Conservation (phyloP, 2,888 invertebrate genomes). For the Neoaliturus tenellus region DNA sequence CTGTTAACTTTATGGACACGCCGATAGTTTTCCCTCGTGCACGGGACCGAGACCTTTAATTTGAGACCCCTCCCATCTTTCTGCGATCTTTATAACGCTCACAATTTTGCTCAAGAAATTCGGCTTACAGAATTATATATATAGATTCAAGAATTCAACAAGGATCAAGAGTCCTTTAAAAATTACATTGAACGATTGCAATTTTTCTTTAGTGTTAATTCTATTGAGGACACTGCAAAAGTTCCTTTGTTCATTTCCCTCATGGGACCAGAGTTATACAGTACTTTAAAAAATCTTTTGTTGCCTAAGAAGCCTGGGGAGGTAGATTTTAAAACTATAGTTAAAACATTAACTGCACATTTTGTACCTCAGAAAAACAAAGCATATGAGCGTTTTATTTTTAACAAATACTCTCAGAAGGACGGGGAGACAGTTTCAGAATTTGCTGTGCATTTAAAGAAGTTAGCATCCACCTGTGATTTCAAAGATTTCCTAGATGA, state of each 20-base stretch:
- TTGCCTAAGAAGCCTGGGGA: slow-evolving; percentile 48
- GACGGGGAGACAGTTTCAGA: slow-evolving; percentile 42
- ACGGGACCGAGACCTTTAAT: too few species aligned
- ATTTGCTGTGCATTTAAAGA: slow-evolving; percentile 51
- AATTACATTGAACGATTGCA: slow-evolving; percentile 15
- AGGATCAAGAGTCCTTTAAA: slow-evolving; percentile 29
- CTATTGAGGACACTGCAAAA: slow-evolving; percentile 35
- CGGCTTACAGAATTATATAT: too few species aligned
- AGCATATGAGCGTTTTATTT: slow-evolving; percentile 54
- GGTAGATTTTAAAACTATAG: background rate
- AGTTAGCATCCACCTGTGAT: slow-evolving; percentile 49
- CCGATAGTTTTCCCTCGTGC: too few species aligned
- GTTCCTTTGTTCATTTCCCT: slow-evolving; percentile 53
- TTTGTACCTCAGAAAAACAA: slow-evolving; percentile 45
- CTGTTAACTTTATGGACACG: too few species aligned
- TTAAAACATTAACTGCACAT: slow-evolving; percentile 25
- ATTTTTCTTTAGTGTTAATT: slow-evolving; percentile 44
- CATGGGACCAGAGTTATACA: slow-evolving; percentile 57
- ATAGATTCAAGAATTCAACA: background rate
- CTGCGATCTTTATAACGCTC: too few species aligned
- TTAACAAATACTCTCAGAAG: slow-evolving; percentile 51
- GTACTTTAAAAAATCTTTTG: slow-evolving; percentile 55
- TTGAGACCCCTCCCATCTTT: too few species aligned
- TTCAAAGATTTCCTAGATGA: slow-evolving; percentile 54
- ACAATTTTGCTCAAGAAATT: too few species aligned